phyloP scores from a whole-genome alignment of 2,797 vertebrate genomes.

The Epinephelus malabaricus region DNA sequence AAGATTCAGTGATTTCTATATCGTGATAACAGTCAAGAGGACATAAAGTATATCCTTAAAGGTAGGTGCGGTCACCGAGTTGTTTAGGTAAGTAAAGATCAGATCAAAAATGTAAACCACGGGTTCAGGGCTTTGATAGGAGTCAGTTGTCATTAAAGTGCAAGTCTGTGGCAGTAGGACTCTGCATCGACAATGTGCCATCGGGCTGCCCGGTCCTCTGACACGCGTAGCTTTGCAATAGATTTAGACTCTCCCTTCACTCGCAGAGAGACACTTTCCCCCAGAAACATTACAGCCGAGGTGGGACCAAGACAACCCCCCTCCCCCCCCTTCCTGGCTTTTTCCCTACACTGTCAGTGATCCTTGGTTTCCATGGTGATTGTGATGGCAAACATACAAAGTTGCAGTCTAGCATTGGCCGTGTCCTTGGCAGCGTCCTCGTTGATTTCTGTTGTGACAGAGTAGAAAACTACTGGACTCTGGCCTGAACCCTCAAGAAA shows the following conservation, averaged over 20 bases:
- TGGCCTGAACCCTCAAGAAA: conserved; percentile 74
- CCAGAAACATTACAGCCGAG: conserved; percentile 60
- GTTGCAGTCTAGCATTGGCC: conserved; percentile 64
- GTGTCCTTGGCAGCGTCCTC: conserved; percentile 70
- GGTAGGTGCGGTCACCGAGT: conserved; percentile 90
- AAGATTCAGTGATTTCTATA: conserved; percentile 81
- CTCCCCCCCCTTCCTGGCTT: conserved; percentile 25
- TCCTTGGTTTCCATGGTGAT: conserved; percentile 82
- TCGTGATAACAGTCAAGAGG: conserved; percentile 89
- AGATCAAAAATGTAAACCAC: conserved; percentile 88
- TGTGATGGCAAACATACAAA: conserved; percentile 80
- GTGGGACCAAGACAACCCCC: conserved; percentile 56
- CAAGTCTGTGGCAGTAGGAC: conserved; percentile 90
- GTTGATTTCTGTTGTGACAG: conserved; percentile 70
- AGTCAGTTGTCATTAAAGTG: conserved; percentile 89
- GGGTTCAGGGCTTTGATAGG: conserved; percentile 83
- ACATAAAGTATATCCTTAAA: conserved; percentile 87
- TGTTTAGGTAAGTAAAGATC: conserved; percentile 84
- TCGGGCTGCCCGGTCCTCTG: conserved; percentile 71
- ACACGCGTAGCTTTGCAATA: conserved; percentile 83
- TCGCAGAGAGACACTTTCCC: conserved; percentile 54
- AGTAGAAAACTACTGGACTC: conserved; percentile 75
- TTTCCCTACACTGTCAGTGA: conserved; percentile 61
- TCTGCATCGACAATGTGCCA: conserved; percentile 81
- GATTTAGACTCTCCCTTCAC: conserved; percentile 72